Base-by-base conservation (phyloP, 2,797 vertebrate genomes). In the Cottoperca gobio region DNA sequence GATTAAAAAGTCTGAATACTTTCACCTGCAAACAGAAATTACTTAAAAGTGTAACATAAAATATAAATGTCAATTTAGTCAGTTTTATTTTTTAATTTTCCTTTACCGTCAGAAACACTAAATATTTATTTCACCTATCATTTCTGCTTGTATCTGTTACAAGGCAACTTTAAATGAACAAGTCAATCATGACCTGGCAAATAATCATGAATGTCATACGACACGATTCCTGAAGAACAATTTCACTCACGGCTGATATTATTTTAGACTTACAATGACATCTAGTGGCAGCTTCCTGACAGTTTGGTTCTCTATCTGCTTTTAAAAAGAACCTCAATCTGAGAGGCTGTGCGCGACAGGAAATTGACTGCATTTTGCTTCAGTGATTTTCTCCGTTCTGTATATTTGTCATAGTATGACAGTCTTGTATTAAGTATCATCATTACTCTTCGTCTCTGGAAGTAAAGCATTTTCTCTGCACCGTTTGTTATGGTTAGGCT, bases 241-340 rank as follows among this genome's bases (percentile, higher is more conserved):
- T 58, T 43, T 54, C 8, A 37, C 39, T 50, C 16, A 5, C 5
- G 11, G 58, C 7, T 65, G 23, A 37, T 33, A 8, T 67, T 61
- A 67, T 61, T 79, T 70, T 11, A 16, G 69, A 72, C 66, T 65
- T 81, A 78, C 60, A 61, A 3, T 64, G 89, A 84, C 89, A 91
- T 82, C 87, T 92, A 88, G 86, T 87, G 91, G 91, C 74, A 70
- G 76, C 31, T 73, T 70, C 12, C 3, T 46, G 52, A 67, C 65
- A 81, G 6, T 59, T 53, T 71, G 37, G 2, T 60, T 77, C 9
- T 75, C 23, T 24, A 37, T 59, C 55, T 49, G 49, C 39, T 72
- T 65, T 73, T 35, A 21, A 81, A 33, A 57, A 60, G 14, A 48
- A 58, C 28, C 13, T 70, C 53, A 46, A 37, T 80, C 57, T 45